phyloP scores from a whole-genome alignment of 2,113 vertebrate genomes.

The Forbesichthys agassizii region DNA sequence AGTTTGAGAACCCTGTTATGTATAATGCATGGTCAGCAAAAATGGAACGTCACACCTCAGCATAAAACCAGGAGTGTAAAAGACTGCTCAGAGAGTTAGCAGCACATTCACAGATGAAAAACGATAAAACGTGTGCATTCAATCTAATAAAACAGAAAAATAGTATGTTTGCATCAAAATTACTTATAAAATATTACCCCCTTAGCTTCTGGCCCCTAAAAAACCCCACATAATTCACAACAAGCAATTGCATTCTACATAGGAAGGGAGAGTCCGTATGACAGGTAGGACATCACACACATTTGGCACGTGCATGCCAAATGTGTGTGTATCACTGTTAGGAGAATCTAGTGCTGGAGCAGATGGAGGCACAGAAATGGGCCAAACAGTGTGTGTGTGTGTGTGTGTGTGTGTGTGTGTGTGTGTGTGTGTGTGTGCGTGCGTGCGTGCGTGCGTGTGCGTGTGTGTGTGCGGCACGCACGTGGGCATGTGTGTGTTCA shows the following conservation, averaged over 20 bases:
- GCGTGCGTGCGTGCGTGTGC: not conserved
- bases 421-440: slow-evolving; percentile 9
- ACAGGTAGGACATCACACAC: slow-evolving; percentile 46
- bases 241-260: slow-evolving; percentile 23
- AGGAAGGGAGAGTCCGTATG: slow-evolving; percentile 27
- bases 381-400: slow-evolving; percentile 9
- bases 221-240: not conserved
- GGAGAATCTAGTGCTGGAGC: slow-evolving; percentile 38
- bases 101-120: too few relatives aligned
- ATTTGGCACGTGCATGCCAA: slow-evolving; percentile 21
- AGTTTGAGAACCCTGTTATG: too few relatives aligned
- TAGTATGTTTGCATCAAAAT: too few relatives aligned
- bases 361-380: slow-evolving; percentile 51
- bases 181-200: too few relatives aligned
- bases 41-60: too few relatives aligned
- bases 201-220: too few relatives aligned
- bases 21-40: too few relatives aligned
- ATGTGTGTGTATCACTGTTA: slow-evolving; percentile 33
- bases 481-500: too few relatives aligned
- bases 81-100: too few relatives aligned
- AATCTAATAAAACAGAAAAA: too few relatives aligned
- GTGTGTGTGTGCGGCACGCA: not conserved
- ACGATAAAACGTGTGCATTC: too few relatives aligned
- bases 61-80: too few relatives aligned
- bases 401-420: slow-evolving; percentile 7